A percentile compares a stretch with the other conserved stretches of the same genome.
phyloP scores from a whole-genome alignment of 2,888 invertebrate genomes.

The Drosophila fulvimacula region DNA sequence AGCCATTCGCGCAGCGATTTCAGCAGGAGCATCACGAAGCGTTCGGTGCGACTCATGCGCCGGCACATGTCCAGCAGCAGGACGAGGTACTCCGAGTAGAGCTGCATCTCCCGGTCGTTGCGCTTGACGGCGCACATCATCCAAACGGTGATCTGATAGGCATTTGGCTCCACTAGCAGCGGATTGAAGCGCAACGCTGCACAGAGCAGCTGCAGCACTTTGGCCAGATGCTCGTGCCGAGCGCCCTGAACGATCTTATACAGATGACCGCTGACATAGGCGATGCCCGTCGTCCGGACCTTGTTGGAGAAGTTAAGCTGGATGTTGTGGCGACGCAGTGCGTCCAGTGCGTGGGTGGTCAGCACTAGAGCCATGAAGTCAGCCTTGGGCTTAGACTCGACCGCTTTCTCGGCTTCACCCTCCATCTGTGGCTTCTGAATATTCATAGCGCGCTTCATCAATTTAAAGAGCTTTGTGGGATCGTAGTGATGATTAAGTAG shows the following conservation, averaged over 20 bases:
- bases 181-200: conserved; percentile 82
- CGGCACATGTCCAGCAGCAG: conserved; percentile 82
- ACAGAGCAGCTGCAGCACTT: conserved; percentile 77
- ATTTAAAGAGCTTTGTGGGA: conserved; percentile 2
- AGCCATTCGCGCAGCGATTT: conserved; percentile 77
- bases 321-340: conserved; percentile 80
- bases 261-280: conserved; percentile 57
- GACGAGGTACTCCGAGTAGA: conserved; percentile 80
- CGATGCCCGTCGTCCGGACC: conserved; percentile 21
- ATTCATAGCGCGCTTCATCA: conserved; percentile 43
- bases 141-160: conserved; percentile 78
- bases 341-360: conserved; percentile 66
- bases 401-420: not conserved
- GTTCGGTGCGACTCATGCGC: conserved; percentile 82
- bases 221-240: conserved; percentile 56
- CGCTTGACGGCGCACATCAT: conserved; percentile 74
- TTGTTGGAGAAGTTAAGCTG: conserved; percentile 47
- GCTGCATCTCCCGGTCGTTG: conserved; percentile 35
- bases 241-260: conserved; percentile 33
- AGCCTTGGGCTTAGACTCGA: not conserved
- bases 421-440: not conserved
- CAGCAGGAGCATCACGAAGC: conserved; percentile 79
- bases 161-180: conserved; percentile 77
- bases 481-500: conserved; percentile 69
- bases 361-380: not conserved